phyloP scores from a whole-genome alignment of 2,113 vertebrate genomes.

The Eulemur macaco region DNA sequence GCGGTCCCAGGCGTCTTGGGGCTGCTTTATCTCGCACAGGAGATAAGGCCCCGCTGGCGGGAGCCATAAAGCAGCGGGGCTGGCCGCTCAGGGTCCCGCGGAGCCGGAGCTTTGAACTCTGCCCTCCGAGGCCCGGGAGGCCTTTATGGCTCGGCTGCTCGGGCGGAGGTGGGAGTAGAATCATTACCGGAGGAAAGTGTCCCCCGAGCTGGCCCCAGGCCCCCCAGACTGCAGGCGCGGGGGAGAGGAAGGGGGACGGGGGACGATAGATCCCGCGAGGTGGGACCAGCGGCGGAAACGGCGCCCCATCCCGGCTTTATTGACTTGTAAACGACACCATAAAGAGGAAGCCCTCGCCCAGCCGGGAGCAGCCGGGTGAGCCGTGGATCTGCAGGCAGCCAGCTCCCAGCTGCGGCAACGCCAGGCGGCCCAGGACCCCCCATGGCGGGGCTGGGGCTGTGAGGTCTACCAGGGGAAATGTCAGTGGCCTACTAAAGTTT shows the following conservation, averaged over 20 bases:
- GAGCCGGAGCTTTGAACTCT: constrained; percentile 92
- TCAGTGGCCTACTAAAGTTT: not conserved
- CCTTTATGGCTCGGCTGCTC: constrained; percentile 89
- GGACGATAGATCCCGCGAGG: constrained; percentile 79
- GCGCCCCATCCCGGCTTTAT: constrained; percentile 72
- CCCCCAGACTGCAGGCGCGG: constrained; percentile 40
- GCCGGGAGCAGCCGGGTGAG: constrained; percentile 39
- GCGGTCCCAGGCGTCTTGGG: constrained; percentile 27
- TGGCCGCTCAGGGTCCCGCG: constrained; percentile 84
- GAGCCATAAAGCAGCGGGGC: constrained; percentile 81
- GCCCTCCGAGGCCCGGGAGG: constrained; percentile 83
- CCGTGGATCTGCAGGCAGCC: too few relatives aligned
- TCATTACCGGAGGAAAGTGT: constrained; percentile 94
- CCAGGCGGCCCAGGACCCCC: not conserved
- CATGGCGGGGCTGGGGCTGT: not conserved
- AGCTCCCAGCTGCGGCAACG: not conserved
- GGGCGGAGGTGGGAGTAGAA: constrained; percentile 91
- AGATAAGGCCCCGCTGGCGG: constrained; percentile 44
- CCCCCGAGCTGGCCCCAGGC: constrained; percentile 76
- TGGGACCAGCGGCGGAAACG: constrained; percentile 78
- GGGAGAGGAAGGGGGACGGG: constrained; percentile 45
- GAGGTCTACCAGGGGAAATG: not conserved
- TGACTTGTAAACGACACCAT: constrained; percentile 83
- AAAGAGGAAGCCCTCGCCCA: constrained; percentile 79
- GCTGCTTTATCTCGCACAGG: constrained; percentile 58